A percentile compares a stretch with the other conserved stretches of the same genome.
Evolutionary conservation across 2,888 invertebrate genomes (phyloP).

Genomic region (Serrognathus titanus): DNA sequence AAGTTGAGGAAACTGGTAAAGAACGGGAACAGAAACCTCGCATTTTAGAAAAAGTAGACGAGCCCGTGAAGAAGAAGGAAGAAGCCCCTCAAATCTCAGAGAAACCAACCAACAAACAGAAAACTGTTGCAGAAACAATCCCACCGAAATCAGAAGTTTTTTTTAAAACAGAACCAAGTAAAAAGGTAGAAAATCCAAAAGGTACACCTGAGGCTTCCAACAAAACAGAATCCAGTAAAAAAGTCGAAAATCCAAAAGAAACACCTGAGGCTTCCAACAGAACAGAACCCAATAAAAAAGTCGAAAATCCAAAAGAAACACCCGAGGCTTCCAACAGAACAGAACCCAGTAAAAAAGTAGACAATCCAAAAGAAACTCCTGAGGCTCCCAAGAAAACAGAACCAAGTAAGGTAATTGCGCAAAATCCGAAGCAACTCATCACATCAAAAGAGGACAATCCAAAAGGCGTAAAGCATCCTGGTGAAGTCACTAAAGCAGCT

Average conservation of each 20-base stretch:
- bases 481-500: slow-evolving; percentile 4
- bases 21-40: slow-evolving; percentile 2
- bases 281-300: background rate
- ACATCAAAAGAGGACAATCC: slow-evolving; percentile 7
- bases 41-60: background rate
- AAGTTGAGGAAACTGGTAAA: slow-evolving; percentile 13
- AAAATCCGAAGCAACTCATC: slow-evolving; percentile 13
- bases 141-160: slow-evolving; percentile 23
- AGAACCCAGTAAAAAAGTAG: background rate
- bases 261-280: slow-evolving; percentile 3
- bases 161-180: slow-evolving; percentile 19
- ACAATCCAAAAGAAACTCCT: slow-evolving; percentile 3
- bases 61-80: slow-evolving; percentile 23
- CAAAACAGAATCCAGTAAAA: background rate
- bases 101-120: slow-evolving; percentile 15
- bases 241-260: slow-evolving; percentile 2
- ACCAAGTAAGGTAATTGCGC: background rate
- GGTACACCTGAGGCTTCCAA: background rate
- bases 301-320: slow-evolving; percentile 3
- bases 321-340: slow-evolving; percentile 4
- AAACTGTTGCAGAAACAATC: slow-evolving; percentile 17
- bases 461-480: background rate
- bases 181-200: slow-evolving; percentile 20
- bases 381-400: slow-evolving; percentile 8
- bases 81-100: slow-evolving; percentile 17